phyloP scores from a whole-genome alignment of 1,140 invertebrate species.

The Nymphalis io region DNA sequence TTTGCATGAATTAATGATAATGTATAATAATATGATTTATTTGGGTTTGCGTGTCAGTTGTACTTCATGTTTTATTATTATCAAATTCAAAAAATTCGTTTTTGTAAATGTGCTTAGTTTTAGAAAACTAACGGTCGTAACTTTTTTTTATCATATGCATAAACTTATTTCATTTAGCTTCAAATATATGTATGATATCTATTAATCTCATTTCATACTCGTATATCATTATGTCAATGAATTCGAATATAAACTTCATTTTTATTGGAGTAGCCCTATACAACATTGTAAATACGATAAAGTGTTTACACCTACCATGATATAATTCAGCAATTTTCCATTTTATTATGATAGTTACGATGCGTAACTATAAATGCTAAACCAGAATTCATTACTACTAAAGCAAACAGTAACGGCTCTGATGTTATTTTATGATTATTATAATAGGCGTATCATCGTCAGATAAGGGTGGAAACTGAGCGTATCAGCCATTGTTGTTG shows the following conservation, averaged over 20 bases:
- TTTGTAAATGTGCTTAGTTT: no score
- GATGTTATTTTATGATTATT: constrained; percentile 25
- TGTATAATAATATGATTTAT: constrained; percentile 8
- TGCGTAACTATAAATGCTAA: constrained; percentile 11
- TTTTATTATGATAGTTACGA: constrained; percentile 3
- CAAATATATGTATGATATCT: no score
- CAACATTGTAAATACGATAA: no score
- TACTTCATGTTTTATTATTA: no score
- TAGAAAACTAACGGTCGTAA: no score
- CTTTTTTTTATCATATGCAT: no score
- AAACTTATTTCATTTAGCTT: no score
- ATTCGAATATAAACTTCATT: no score
- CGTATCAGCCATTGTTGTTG: constrained; percentile 40
- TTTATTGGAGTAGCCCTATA: no score
- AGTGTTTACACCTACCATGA: neutral
- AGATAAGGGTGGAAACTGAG: constrained; percentile 39
- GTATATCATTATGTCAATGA: no score
- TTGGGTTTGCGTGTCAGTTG: neutral
- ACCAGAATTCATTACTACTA: constrained; percentile 22
- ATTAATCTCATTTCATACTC: no score
- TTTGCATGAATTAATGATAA: constrained; percentile 30
- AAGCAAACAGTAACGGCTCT: constrained; percentile 17
- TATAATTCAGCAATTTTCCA: neutral
- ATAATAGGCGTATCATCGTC: constrained; percentile 34
- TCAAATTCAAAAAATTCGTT: no score